A percentile compares a stretch with the other conserved stretches of the same genome.
Evolutionary conservation across 2,113 vertebrate species (phyloP).

Genomic region (Tragelaphus strepsiceros): DNA sequence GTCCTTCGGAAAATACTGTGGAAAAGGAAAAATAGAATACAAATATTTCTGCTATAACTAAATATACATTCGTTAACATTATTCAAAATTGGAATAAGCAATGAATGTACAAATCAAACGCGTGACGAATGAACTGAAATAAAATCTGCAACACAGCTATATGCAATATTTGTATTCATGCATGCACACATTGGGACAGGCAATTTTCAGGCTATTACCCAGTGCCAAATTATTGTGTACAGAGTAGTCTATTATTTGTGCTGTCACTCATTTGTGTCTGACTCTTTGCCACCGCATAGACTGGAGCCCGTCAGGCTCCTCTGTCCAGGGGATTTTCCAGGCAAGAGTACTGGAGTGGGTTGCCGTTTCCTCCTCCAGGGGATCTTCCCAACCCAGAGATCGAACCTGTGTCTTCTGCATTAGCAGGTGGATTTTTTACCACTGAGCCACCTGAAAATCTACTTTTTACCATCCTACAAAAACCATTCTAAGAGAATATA

Average conservation of each 20-base stretch:
- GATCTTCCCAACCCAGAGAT: background rate
- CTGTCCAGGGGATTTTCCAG: background rate
- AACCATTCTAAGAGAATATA: background rate
- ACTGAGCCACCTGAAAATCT: background rate
- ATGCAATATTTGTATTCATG: background rate
- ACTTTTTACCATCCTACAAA: background rate
- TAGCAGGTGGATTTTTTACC: background rate
- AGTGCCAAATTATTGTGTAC: background rate
- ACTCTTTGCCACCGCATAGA: accelerated
- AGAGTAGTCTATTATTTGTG: background rate
- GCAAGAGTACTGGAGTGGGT: background rate
- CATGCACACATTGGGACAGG: background rate
- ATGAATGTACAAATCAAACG: background rate
- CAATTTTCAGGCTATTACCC: background rate
- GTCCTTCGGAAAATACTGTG: background rate
- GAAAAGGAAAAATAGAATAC: background rate
- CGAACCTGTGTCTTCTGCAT: background rate
- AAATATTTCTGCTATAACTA: background rate
- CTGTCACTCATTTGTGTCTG: background rate
- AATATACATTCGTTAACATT: background rate
- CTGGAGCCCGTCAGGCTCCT: background rate
- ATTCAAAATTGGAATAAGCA: background rate
- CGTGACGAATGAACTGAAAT: background rate
- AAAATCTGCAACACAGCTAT: background rate
- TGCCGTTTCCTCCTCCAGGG: background rate